phyloP scores from a whole-genome alignment of 2,888 invertebrate genomes.

The Aproaerema taeniolella region DNA sequence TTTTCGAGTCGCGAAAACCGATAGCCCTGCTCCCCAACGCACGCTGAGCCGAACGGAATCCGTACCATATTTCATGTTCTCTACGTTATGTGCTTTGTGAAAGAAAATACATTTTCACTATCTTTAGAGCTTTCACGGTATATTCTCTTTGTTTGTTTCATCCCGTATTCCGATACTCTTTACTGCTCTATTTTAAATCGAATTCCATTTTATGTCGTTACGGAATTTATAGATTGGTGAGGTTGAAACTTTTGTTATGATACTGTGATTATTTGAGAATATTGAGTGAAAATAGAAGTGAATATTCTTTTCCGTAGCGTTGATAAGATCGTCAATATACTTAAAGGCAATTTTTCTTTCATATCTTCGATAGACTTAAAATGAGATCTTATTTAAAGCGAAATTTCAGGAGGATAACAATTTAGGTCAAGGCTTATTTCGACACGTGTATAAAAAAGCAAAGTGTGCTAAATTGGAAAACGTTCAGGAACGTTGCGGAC shows the following conservation, averaged over 20 bases:
- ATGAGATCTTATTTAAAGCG: too few species aligned
- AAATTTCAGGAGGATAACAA: too few species aligned
- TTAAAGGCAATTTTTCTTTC: too few species aligned
- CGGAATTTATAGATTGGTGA: not conserved
- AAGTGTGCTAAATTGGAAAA: conserved; percentile 48
- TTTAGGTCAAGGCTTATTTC: conserved; percentile 26
- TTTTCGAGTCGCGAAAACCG: conserved; percentile 61
- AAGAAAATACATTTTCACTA: conserved; percentile 75
- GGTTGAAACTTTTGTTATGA: too few species aligned
- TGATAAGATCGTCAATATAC: not conserved
- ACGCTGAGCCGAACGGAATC: conserved; percentile 68
- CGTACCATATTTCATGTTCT: conserved; percentile 72
- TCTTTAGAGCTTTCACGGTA: conserved; percentile 57
- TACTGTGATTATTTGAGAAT: not conserved
- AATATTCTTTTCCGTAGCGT: not conserved
- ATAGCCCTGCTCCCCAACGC: conserved; percentile 60
- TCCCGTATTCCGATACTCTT: conserved; percentile 26
- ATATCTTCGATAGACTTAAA: too few species aligned
- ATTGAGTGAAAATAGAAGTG: not conserved
- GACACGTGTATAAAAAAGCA: conserved; percentile 34
- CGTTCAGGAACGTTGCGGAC: conserved; percentile 39
- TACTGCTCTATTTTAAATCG: conserved; percentile 2
- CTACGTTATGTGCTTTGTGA: conserved; percentile 71
- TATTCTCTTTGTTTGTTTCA: conserved; percentile 52
- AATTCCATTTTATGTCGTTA: not conserved